A percentile compares a stretch with the other conserved stretches of the same genome.
Conservation (phyloP, 2,888 invertebrate species). For the Epirrhoe tristata region DNA sequence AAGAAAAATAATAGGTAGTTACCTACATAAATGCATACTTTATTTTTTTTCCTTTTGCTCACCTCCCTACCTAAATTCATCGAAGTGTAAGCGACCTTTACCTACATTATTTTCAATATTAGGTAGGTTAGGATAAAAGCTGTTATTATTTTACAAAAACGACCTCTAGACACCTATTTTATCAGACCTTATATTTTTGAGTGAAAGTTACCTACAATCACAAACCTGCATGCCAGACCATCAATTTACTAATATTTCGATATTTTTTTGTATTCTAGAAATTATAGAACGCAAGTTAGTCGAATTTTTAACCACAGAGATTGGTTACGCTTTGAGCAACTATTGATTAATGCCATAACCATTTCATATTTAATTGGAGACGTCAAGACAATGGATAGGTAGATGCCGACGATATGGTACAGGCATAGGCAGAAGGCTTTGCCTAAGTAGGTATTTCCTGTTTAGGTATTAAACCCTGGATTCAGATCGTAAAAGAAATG, state of each 20-base stretch:
- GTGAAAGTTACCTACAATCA: not conserved
- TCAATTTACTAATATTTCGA: conserved; percentile 4
- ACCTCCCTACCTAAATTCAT: too few relatives aligned
- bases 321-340: conserved; percentile 43
- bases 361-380: conserved; percentile 61
- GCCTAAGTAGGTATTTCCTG: not conserved
- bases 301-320: conserved; percentile 37
- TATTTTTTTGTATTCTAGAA: conserved; percentile 14
- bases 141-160: not conserved
- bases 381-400: conserved; percentile 66
- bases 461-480: not conserved
- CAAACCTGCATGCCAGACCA: not conserved
- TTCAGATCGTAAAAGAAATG: not conserved
- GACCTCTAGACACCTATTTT: not conserved
- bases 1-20: too few relatives aligned
- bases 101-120: too few relatives aligned
- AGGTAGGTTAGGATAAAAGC: too few relatives aligned
- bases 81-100: too few relatives aligned
- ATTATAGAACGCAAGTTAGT: conserved; percentile 32
- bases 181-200: not conserved
- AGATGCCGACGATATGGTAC: conserved; percentile 29
- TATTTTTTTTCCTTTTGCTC: too few relatives aligned
- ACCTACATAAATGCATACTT: too few relatives aligned
- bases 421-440: conserved; percentile 10
- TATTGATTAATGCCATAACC: conserved; percentile 47